Evolutionary conservation across 2,888 invertebrate genomes (phyloP).

Genomic region (Mystacides longicornis): DNA sequence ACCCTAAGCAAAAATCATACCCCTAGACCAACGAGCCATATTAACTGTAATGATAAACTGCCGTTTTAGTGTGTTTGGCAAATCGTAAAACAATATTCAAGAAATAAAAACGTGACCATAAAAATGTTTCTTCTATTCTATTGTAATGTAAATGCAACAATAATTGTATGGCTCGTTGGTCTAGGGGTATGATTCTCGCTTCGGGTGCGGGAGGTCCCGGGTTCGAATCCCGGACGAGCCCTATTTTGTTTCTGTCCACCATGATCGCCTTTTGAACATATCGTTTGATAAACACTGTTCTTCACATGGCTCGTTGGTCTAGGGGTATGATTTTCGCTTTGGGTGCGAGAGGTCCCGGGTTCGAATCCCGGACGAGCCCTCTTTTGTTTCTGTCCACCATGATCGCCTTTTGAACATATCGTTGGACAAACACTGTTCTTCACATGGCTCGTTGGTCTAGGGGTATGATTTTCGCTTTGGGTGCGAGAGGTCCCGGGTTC

Average conservation of each 20-base stretch:
- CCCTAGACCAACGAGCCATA: slow-evolving; percentile 53
- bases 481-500: slow-evolving; percentile 56
- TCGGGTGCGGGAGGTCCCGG: slow-evolving; percentile 56
- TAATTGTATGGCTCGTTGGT: slow-evolving; percentile 52
- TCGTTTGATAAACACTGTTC: too few relatives aligned
- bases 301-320: slow-evolving; percentile 54
- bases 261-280: too few relatives aligned
- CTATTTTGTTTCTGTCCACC: too few relatives aligned
- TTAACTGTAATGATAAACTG: too few relatives aligned
- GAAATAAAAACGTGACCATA: too few relatives aligned
- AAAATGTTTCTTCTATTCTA: too few relatives aligned
- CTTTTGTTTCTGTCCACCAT: too few relatives aligned
- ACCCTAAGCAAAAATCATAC: slow-evolving; percentile 56
- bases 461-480: slow-evolving; percentile 56
- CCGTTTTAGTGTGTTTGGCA: too few relatives aligned
- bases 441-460: slow-evolving; percentile 54
- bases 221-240: slow-evolving; percentile 56
- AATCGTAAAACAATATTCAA: too few relatives aligned
- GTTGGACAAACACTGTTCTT: too few relatives aligned
- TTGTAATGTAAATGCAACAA: too few relatives aligned
- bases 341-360: slow-evolving; percentile 56
- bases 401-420: too few relatives aligned
- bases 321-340: slow-evolving; percentile 56
- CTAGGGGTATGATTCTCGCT: slow-evolving; percentile 56
- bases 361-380: slow-evolving; percentile 55